Evolutionary conservation across 1,140 invertebrate species (phyloP).

Genomic region (Parapsyche elsis): DNA sequence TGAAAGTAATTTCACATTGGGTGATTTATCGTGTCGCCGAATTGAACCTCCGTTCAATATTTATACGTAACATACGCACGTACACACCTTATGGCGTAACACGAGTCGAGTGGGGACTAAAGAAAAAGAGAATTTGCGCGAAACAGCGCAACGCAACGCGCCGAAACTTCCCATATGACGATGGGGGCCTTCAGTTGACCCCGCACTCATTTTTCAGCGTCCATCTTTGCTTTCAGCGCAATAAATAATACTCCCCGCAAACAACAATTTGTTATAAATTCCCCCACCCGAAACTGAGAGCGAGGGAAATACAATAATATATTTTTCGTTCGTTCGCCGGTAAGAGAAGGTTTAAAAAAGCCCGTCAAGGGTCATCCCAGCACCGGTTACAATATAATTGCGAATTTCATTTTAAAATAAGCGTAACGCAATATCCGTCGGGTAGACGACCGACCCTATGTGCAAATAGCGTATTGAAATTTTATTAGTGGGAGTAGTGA

Average conservation of each 20-base stretch:
- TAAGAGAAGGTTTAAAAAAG: no score
- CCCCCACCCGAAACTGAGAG: not conserved
- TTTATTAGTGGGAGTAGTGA: conserved; percentile 8
- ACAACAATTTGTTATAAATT: conserved; percentile 17
- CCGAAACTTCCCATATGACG: not conserved
- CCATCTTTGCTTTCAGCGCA: conserved; percentile 29
- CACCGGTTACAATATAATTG: no score
- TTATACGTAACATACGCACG: no score
- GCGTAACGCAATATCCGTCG: not conserved
- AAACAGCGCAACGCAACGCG: not conserved
- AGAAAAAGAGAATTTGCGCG: not conserved
- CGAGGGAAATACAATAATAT: no score
- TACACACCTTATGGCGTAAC: no score
- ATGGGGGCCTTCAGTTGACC: not conserved
- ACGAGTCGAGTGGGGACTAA: not conserved
- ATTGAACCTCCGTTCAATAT: no score
- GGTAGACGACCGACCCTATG: not conserved
- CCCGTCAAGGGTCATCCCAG: no score
- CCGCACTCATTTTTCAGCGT: conserved; percentile 15
- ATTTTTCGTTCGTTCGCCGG: no score
- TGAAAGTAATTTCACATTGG: no score
- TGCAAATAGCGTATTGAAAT: conserved; percentile 29
- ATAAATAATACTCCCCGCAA: conserved; percentile 18
- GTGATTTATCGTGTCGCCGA: no score
- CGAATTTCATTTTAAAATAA: not conserved